phyloP scores from a whole-genome alignment of 2,888 invertebrate species.

The Xanthorhoe spadicearia region DNA sequence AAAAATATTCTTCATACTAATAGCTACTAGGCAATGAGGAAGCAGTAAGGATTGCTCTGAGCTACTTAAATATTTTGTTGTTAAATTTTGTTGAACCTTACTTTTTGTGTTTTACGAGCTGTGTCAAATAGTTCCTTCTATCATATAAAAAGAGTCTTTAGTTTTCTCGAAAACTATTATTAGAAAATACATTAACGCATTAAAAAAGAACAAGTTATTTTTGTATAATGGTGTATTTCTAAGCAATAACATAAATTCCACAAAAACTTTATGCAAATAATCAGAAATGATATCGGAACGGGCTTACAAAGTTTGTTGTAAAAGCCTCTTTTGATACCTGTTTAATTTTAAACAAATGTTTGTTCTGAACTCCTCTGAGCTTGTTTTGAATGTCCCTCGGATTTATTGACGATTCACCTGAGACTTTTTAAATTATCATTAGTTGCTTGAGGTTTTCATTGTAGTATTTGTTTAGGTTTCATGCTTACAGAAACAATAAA shows the following conservation, averaged over 20 bases:
- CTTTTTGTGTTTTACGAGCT: no score
- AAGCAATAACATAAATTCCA: slow-evolving; percentile 11
- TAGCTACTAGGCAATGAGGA: no score
- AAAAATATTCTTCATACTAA: no score
- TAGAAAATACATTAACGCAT: no score
- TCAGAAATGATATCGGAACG: slow-evolving; percentile 45
- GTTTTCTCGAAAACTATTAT: no score
- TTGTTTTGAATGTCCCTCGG: slow-evolving; percentile 41
- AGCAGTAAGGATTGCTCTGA: no score
- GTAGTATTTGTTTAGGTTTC: not conserved
- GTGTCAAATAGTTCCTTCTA: no score
- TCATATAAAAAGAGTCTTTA: no score
- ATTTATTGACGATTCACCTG: slow-evolving; percentile 23
- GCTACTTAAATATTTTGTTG: no score
- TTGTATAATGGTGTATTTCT: not conserved
- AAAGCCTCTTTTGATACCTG: slow-evolving; percentile 41
- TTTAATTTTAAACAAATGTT: slow-evolving; percentile 48
- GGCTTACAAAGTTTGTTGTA: slow-evolving; percentile 42
- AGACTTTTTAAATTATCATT: slow-evolving; percentile 12
- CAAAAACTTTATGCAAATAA: slow-evolving; percentile 44
- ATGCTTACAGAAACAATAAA: not conserved
- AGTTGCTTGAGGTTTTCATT: not conserved
- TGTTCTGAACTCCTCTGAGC: slow-evolving; percentile 45
- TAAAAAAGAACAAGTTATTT: no score
- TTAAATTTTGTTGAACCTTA: no score